Percentiles rank a stretch among this genome's conserved stretches.
Evolutionary conservation across 2,113 vertebrate genomes (phyloP).

Genomic region (Phalacrocorax aristotelis): DNA sequence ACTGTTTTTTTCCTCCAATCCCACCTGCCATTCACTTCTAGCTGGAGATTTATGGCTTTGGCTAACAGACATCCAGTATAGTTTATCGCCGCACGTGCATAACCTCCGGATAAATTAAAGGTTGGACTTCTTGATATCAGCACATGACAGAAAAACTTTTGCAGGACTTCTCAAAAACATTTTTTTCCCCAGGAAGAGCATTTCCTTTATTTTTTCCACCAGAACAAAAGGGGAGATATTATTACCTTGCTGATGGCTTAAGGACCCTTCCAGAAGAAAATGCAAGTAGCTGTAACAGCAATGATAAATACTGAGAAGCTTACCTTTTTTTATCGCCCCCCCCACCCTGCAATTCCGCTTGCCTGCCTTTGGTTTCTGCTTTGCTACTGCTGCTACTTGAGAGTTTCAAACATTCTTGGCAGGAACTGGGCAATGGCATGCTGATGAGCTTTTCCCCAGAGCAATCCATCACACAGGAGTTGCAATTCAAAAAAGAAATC

Average conservation of each 20-base stretch:
- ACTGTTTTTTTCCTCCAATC: not conserved
- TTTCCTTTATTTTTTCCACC: not conserved
- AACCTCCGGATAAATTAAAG: not conserved
- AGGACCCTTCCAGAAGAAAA: not conserved
- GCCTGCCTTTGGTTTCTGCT: not conserved
- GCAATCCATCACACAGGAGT: conserved; percentile 2
- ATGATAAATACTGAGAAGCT: not conserved
- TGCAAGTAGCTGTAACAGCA: not conserved
- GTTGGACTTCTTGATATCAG: not conserved
- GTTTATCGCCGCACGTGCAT: not conserved
- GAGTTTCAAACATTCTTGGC: conserved; percentile 39
- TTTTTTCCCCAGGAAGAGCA: not conserved
- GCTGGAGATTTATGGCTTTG: conserved; percentile 7
- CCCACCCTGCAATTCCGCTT: not conserved
- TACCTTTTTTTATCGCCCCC: not conserved
- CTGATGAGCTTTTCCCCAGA: conserved; percentile 16
- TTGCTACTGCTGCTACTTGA: not conserved
- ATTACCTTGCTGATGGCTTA: not conserved
- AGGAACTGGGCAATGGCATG: not conserved
- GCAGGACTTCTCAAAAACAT: not conserved
- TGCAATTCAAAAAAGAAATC: not conserved
- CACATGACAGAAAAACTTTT: not conserved
- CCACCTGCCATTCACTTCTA: not conserved
- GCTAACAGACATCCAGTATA: not conserved
- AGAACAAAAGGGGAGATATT: not conserved